Base-by-base conservation (phyloP, 35 echinoderm and acorn worm species). In the Holothuria glaberrima region DNA sequence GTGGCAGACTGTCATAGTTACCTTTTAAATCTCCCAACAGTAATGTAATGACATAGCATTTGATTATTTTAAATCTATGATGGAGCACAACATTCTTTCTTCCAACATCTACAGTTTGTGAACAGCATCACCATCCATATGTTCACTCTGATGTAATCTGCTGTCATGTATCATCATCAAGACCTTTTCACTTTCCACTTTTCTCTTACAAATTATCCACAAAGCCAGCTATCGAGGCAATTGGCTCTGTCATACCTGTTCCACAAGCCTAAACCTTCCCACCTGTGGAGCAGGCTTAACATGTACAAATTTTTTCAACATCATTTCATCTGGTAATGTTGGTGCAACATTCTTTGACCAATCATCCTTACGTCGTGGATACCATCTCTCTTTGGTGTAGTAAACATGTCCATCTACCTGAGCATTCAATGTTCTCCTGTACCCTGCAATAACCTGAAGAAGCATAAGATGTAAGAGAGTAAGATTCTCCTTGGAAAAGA, bases 221-320 rank as follows among this genome's bases (percentile, higher is more conserved):
- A 46, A 10, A 14, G 50, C 16, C 50, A 54, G 50, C 50, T 54
- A 17, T 1, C 12, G 50, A 54, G 2, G 50, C 16, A 0, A 54
- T 54, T 78, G 12, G 7, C 17, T 84, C 22, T 30, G 6, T 87
- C 85, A 87, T 46, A 87, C 67, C 65, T 90, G 89, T 54, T 82
- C 76, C 20, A 90, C 60, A 22, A 90, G 89, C 56, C 72, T 90
- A 50, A 90, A 90, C 52, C 58, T 61, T 66, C 89, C 89, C 45
- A 90, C 59, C 22, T 90, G 75, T 28, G 89, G 89, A 17, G 70
- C 89, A 22, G 89, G 89, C 56, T 65, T 50, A 19, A 90, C 68
- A 56, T 90, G 30, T 44, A 90, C 62, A 90, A 90, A 90, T 50
- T 66, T 90, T 28, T 35, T 64, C 31, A 52, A 3, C 75, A 90